These are phyloP conservation scores for Daubentonia madagascariensis DNA, from an alignment of 2,113 vertebrate genomes.

Conservation along the genomic window DNA sequence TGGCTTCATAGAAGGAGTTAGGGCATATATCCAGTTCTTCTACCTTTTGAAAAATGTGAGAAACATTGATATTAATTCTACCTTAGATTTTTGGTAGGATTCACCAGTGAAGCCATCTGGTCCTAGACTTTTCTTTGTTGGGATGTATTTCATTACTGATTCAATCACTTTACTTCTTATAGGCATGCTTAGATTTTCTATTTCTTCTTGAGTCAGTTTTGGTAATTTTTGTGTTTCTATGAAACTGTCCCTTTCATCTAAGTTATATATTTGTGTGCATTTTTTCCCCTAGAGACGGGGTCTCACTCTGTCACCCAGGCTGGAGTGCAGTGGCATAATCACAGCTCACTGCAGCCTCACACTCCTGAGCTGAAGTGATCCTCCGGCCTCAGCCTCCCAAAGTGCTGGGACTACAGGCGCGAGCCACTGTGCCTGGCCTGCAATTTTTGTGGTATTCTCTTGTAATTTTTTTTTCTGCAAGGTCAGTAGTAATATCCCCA, in stretches of 20 bases:
- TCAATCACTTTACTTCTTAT: not conserved
- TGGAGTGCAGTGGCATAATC: too few relatives aligned
- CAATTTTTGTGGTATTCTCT: not conserved
- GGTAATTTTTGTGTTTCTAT: not conserved
- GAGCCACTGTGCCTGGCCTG: too few relatives aligned
- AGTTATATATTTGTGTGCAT: not conserved
- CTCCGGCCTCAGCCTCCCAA: too few relatives aligned
- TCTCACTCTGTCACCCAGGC: too few relatives aligned
- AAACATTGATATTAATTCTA: not conserved
- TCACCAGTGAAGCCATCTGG: not conserved
- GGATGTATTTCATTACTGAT: not conserved
- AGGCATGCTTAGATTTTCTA: not conserved
- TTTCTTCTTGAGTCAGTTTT: not conserved
- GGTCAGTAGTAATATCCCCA: not conserved
- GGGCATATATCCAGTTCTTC: not conserved
- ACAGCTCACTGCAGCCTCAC: too few relatives aligned
- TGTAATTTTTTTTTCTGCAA: not conserved
- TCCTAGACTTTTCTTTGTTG: not conserved
- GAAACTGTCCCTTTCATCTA: not conserved
- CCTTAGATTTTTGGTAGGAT: not conserved
- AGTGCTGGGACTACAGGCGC: too few relatives aligned
- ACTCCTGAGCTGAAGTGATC: too few relatives aligned
- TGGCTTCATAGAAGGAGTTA: not conserved
- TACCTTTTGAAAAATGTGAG: not conserved
- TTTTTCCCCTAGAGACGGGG: too few relatives aligned